A percentile compares a stretch with the other conserved stretches of the same genome.
phyloP scores from a whole-genome alignment of 2,113 vertebrate genomes.

The Rhea americana region DNA sequence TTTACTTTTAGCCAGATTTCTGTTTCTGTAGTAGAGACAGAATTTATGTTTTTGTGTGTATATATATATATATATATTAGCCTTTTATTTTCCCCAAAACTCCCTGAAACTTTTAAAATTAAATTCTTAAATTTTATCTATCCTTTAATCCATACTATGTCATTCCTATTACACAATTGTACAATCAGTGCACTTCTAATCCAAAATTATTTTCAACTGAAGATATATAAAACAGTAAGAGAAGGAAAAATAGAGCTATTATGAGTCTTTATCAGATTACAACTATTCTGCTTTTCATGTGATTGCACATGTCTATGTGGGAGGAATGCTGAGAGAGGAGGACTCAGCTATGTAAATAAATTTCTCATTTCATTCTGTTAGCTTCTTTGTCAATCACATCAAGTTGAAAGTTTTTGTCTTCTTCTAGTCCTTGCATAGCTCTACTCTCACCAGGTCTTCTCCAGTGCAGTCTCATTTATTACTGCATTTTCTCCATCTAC shows the following conservation, averaged over 20 bases:
- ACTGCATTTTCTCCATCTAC: neutral
- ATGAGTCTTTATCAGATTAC: neutral
- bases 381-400: neutral
- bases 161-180: neutral
- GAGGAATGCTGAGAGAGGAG: neutral
- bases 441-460: neutral
- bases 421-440: neutral
- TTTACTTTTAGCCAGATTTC: neutral
- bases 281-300: neutral
- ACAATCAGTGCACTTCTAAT: neutral
- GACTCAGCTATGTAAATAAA: neutral
- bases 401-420: neutral
- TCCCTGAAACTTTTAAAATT: neutral
- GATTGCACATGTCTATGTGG: neutral
- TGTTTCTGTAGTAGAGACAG: neutral
- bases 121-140: neutral
- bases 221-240: neutral
- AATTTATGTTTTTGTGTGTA: neutral
- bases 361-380: neutral
- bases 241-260: neutral
- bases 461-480: neutral
- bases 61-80: neutral
- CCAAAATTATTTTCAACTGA: neutral
- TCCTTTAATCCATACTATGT: neutral
- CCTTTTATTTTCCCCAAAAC: neutral